phyloP scores from a whole-genome alignment of 1,140 invertebrate species.

The Calephelis nemesis region DNA sequence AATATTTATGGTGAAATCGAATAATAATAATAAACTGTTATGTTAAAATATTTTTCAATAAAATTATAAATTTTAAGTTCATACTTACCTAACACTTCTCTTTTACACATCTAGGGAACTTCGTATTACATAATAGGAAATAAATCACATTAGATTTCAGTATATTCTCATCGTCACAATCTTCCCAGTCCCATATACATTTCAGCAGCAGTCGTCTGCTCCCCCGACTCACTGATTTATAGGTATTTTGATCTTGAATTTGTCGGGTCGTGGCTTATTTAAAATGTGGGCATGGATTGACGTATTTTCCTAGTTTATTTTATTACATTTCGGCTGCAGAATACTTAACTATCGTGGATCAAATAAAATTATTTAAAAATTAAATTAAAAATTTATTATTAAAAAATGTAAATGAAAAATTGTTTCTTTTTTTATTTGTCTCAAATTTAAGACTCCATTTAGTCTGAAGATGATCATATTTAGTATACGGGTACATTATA shows the following conservation, averaged over 20 bases:
- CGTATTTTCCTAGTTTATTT: constrained; percentile 29
- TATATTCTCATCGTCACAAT: constrained; percentile 27
- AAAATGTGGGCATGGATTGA: constrained; percentile 33
- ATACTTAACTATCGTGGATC: neutral
- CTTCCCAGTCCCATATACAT: constrained; percentile 53
- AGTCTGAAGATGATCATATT: too few relatives aligned
- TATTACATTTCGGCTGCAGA: constrained; percentile 18
- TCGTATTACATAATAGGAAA: neutral
- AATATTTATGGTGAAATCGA: too few relatives aligned
- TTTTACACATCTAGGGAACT: too few relatives aligned
- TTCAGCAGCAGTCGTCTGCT: constrained; percentile 63
- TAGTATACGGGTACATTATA: too few relatives aligned
- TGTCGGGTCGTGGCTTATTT: constrained; percentile 51
- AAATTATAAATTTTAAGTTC: too few relatives aligned
- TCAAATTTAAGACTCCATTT: too few relatives aligned
- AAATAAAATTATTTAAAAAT: neutral
- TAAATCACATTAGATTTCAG: constrained; percentile 7
- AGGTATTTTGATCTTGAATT: constrained; percentile 59
- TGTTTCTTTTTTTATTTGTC: too few relatives aligned
- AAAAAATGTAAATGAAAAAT: too few relatives aligned
- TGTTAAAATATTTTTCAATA: too few relatives aligned
- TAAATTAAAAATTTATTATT: too few relatives aligned
- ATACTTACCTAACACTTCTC: too few relatives aligned
- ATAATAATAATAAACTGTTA: too few relatives aligned
- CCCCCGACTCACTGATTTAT: constrained; percentile 57